A percentile compares a stretch with the other conserved stretches of the same genome.
Evolutionary conservation across 2,797 vertebrate genomes (phyloP).

Genomic region (Dendrocincla tyrannina): DNA sequence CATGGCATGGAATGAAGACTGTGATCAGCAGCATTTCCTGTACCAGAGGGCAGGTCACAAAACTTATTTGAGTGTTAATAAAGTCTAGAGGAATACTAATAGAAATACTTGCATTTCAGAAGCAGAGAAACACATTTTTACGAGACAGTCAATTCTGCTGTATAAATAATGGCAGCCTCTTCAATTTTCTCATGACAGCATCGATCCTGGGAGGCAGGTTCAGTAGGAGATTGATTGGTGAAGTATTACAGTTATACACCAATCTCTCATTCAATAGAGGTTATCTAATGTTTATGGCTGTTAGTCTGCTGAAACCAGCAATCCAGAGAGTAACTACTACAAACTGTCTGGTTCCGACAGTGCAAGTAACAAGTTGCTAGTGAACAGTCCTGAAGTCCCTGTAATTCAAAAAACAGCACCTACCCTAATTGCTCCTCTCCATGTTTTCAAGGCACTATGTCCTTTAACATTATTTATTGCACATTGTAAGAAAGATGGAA

Average conservation of each 20-base stretch:
- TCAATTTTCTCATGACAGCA: not conserved
- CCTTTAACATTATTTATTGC: not conserved
- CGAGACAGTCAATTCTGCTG: not conserved
- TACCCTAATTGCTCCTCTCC: not conserved
- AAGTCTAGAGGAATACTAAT: not conserved
- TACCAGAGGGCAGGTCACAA: rapidly evolving
- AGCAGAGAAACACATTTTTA: not conserved
- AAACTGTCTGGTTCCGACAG: not conserved
- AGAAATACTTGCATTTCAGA: not conserved
- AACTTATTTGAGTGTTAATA: not conserved
- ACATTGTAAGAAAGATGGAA: not conserved
- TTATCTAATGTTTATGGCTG: not conserved
- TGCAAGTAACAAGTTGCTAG: not conserved
- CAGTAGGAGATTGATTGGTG: not conserved
- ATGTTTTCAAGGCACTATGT: not conserved
- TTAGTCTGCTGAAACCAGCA: not conserved
- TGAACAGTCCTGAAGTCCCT: not conserved
- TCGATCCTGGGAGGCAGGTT: not conserved
- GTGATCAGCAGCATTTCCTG: not conserved
- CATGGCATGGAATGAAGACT: not conserved
- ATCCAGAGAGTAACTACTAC: not conserved
- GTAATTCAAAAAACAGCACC: not conserved
- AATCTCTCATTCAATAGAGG: not conserved
- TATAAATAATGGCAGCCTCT: not conserved
- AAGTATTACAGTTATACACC: not conserved